Base-by-base conservation (phyloP, 2,113 vertebrate genomes). In the Psettodes erumei region DNA sequence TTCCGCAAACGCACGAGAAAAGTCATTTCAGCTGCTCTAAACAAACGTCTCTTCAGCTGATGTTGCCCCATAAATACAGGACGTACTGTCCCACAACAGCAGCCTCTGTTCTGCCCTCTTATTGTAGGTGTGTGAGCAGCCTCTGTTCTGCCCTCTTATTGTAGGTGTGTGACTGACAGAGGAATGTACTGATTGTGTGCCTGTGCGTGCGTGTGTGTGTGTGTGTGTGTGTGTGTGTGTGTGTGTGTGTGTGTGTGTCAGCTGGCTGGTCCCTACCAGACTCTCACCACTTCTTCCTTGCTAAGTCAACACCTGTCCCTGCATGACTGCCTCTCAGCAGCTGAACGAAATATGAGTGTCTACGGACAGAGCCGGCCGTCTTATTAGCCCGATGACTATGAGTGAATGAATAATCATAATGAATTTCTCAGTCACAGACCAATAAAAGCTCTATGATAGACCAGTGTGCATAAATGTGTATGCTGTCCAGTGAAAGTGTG, bases 91-190 rank as follows among this genome's bases (percentile, higher is more conserved):
- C 50, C 30, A 86, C 81, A 88, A 59, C 75, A 64, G 61, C 47
- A 27, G 58, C 25, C 53, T 84, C 50, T 83, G 81, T 83, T 64
- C 64, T 40, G 35, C n/a, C 23, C 54, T 40, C n/a, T n/a, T n/a
- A n/a, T n/a, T n/a, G n/a, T n/a, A n/a, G 73, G 50, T 62, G 74
- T 45, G n/a, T n/a, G n/a, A 64, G 61, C 47, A 27, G 58, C 25
- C 53, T 84, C 50, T 83, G 81, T 83, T 64, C 64, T 40, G 35
- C n/a, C 23, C 54, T 40, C n/a, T n/a, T n/a, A n/a, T n/a, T 37
- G 74, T 30, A 1, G 50, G 56, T 38, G 11, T 54, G 62, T 19
- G 76, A 56, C 59, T 73, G 79, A 71, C 61, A 77, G 35, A 70
- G 75, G 69, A 86, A 79, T 81, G 73, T 12, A 54, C 23, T 51